Evolutionary conservation across 2,113 vertebrate species (phyloP), one percentile per base, ranked within the genome.

Genomic region (Beaufortia kweichowensis): DNA sequence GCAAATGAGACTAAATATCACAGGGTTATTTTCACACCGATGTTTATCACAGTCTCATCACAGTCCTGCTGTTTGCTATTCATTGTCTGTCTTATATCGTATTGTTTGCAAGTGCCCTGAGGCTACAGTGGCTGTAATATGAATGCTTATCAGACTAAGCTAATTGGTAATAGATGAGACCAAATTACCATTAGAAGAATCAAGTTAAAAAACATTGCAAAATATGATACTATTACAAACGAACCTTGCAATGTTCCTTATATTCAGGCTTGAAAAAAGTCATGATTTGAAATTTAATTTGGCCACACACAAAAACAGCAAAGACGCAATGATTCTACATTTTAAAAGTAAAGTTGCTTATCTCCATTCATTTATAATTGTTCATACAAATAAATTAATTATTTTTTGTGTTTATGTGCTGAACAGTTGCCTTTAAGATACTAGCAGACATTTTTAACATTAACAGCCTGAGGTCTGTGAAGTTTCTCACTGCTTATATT

Each of bases 31-130:
- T 41, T 28, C 41, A 59, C 24, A 10, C 14, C 15, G 33, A 41
- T 33, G 19, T 60, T 56, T 29, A 59, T 76, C 28, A 43, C n/a
- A 24, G 24, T 5, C 57, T 26, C 43, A 28, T 67, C 39, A 11
- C 23, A n/a, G 41, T 35, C 65, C 43, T n/a, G 41, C 57, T 77
- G 41, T 39, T 70, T 70, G 26, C 39, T 43, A 59, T 72, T 14
- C 35, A 14, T 12, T 14, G 41, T 62, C 3, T 35, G 57, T 12
- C 31, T 78, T 62, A 59, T 48, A 21, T 78, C 53, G 29, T 70
- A 48, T 53, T 78, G 21, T 50, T 70, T 72, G 55, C 5, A 59
- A 72, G 6, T 62, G 57, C 57, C 57, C 10, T n/a, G 43, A 61
- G 56, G 75, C 64, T 50, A 46, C 39, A 29, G 10, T 23, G 8